These are phyloP conservation scores for Enteromius treurensis DNA, from an alignment of 2,797 vertebrate species.

Conservation along the genomic window DNA sequence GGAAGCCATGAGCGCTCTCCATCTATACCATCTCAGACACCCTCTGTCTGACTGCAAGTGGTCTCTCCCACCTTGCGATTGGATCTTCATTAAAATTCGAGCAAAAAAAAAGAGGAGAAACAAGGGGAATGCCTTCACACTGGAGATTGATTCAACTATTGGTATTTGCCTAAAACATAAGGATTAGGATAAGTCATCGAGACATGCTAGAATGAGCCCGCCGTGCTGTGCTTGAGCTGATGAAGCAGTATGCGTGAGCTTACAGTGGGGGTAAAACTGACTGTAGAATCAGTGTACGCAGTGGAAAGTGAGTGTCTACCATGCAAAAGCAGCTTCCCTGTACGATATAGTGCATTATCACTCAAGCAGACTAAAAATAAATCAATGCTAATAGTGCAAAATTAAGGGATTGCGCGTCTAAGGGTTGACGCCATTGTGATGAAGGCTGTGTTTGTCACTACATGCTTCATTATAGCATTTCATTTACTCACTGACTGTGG, in stretches of 20 bases:
- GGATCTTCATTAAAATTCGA: slow-evolving; percentile 70
- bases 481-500: slow-evolving; percentile 8
- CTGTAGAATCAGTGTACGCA: slow-evolving; percentile 42
- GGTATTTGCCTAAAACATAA: slow-evolving; percentile 58
- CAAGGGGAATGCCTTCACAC: slow-evolving; percentile 60
- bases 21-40: slow-evolving; percentile 71
- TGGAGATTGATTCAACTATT: slow-evolving; percentile 58
- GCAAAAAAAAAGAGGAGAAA: slow-evolving; percentile 60
- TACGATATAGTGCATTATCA: neutral
- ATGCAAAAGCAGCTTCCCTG: slow-evolving; percentile 9
- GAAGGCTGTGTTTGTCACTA: slow-evolving; percentile 2
- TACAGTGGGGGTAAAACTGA: slow-evolving; percentile 31
- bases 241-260: slow-evolving; percentile 33
- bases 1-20: slow-evolving; percentile 60
- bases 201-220: slow-evolving; percentile 46
- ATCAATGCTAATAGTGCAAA: slow-evolving; percentile 4
- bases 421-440: neutral
- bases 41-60: slow-evolving; percentile 73
- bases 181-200: slow-evolving; percentile 58
- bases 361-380: neutral
- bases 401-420: neutral
- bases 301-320: slow-evolving; percentile 34
- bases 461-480: neutral
- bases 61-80: slow-evolving; percentile 75
- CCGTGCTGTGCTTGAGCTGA: slow-evolving; percentile 28